Percentiles rank a stretch among this genome's conserved stretches.
Evolutionary conservation across 2,888 invertebrate species (phyloP).

Genomic region (Drosophila anceps): DNA sequence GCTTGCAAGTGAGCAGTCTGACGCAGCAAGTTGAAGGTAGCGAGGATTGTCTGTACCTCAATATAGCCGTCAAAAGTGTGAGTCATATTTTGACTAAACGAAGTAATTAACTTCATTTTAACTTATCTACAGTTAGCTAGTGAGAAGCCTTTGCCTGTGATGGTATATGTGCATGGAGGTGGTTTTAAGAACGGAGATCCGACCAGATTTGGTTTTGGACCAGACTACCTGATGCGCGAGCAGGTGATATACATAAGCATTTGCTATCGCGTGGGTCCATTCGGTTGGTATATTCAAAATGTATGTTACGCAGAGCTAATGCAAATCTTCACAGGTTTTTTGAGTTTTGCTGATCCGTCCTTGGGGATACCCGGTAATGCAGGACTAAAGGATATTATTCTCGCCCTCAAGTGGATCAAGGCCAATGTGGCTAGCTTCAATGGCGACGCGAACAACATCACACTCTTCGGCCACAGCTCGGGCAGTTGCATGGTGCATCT

Average conservation of each 20-base stretch:
- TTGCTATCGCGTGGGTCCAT: slow-evolving; percentile 85
- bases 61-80: slow-evolving; percentile 71
- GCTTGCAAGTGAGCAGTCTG: slow-evolving; percentile 60
- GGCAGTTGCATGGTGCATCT: slow-evolving; percentile 84
- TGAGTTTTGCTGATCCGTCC: slow-evolving; percentile 84
- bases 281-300: slow-evolving; percentile 61
- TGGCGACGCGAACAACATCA: slow-evolving; percentile 86
- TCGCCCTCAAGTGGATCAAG: slow-evolving; percentile 86
- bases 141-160: slow-evolving; percentile 61
- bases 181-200: slow-evolving; percentile 64
- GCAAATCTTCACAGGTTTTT: slow-evolving; percentile 84
- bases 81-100: background rate
- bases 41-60: slow-evolving; percentile 80
- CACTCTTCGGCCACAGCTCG: slow-evolving; percentile 86
- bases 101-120: background rate
- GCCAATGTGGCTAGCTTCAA: slow-evolving; percentile 85
- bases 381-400: slow-evolving; percentile 86
- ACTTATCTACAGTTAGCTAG: slow-evolving; percentile 44
- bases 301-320: too few relatives aligned
- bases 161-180: slow-evolving; percentile 76
- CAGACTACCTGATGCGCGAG: slow-evolving; percentile 84
- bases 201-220: slow-evolving; percentile 75
- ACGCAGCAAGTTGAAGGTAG: slow-evolving; percentile 68
- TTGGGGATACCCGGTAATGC: slow-evolving; percentile 86
- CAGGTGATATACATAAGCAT: slow-evolving; percentile 85